Evolutionary conservation across 1,140 invertebrate species (phyloP).

Genomic region (Metopolophium dirhodum): DNA sequence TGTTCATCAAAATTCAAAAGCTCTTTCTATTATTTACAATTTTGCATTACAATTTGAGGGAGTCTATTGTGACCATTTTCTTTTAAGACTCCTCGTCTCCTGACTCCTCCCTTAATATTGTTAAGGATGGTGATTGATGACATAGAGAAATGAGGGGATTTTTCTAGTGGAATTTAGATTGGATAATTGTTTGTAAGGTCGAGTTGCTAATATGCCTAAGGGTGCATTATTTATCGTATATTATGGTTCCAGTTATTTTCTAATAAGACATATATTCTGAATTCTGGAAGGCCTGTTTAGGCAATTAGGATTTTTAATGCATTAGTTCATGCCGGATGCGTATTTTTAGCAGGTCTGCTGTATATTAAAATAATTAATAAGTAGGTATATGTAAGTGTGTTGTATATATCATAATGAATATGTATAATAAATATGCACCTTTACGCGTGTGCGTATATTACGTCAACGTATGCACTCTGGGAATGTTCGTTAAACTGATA

Average conservation of each 20-base stretch:
- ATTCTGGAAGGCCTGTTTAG: neutral
- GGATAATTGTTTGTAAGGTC: too few species aligned
- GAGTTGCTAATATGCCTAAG: too few species aligned
- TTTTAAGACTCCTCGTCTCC: too few species aligned
- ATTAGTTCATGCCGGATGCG: neutral
- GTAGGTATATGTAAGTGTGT: neutral
- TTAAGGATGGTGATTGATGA: too few species aligned
- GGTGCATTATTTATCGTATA: too few species aligned
- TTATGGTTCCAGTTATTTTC: neutral
- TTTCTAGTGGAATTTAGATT: too few species aligned
- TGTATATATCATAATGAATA: neutral
- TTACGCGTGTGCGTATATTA: neutral
- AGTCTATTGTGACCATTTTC: too few species aligned
- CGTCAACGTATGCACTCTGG: neutral
- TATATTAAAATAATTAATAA: neutral
- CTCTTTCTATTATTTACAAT: too few species aligned
- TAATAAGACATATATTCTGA: neutral
- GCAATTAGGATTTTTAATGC: neutral
- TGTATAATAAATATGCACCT: neutral
- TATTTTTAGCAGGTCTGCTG: neutral
- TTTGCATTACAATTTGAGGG: too few species aligned
- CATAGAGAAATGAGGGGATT: too few species aligned
- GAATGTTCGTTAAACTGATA: slow-evolving; percentile 3
- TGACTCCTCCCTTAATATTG: too few species aligned
- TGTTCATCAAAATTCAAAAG: too few species aligned